Percentiles rank a stretch among this genome's conserved stretches.
Conservation (phyloP, 1,140 invertebrate genomes). For the Harlomillsia oculata region DNA sequence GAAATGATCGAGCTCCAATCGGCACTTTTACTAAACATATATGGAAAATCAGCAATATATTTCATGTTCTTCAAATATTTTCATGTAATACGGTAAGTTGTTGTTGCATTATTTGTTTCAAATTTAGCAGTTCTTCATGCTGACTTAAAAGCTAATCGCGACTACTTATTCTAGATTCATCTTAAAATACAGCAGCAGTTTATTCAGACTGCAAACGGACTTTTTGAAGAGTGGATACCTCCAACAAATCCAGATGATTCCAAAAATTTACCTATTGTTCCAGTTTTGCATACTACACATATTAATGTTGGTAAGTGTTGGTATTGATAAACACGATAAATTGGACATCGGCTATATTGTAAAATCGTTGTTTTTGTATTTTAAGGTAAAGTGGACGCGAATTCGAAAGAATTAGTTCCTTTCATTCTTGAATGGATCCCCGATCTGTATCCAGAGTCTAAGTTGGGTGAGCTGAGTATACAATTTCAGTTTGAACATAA, state of each 20-base stretch:
- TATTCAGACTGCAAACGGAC: conserved; percentile 55
- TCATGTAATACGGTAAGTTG: conserved; percentile 54
- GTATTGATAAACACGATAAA: conserved; percentile 14
- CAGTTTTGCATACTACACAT: conserved; percentile 57
- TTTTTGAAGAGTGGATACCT: conserved; percentile 52
- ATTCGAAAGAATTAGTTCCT: conserved; percentile 55
- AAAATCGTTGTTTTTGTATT: conserved; percentile 6
- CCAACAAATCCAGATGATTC: conserved; percentile 46
- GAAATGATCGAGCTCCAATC: conserved; percentile 54
- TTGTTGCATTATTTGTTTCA: not conserved
- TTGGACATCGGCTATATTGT: conserved; percentile 14
- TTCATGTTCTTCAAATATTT: conserved; percentile 66
- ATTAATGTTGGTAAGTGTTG: conserved; percentile 56
- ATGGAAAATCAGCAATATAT: conserved; percentile 63
- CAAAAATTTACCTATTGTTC: conserved; percentile 50
- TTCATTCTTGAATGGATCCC: conserved; percentile 69
- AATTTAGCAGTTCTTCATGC: too few species aligned
- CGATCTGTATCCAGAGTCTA: conserved; percentile 57
- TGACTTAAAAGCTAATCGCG: not conserved
- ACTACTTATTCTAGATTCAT: conserved; percentile 44
- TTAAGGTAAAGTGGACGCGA: conserved; percentile 48
- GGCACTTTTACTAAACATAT: conserved; percentile 62
- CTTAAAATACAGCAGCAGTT: conserved; percentile 58
- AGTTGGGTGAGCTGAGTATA: conserved; percentile 57
- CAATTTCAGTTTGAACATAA: conserved; percentile 55